Evolutionary conservation across 2,888 invertebrate species (phyloP).

Genomic region (Pycnomerus fuliginosus): DNA sequence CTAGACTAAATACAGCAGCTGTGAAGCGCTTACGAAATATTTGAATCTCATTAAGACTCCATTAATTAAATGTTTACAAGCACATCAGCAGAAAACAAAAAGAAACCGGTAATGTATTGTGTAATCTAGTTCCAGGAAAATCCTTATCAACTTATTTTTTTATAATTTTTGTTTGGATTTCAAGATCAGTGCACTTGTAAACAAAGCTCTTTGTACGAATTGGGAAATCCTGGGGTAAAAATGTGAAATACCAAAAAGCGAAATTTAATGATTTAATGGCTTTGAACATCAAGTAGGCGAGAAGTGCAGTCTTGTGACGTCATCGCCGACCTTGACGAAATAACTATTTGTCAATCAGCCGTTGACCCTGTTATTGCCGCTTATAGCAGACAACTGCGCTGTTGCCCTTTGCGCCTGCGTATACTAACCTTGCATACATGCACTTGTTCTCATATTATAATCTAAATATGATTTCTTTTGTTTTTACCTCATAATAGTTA

Average conservation of each 20-base stretch:
- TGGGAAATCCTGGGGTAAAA: conserved; percentile 3
- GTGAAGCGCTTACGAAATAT: too few species aligned
- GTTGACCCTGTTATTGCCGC: conserved; percentile 50
- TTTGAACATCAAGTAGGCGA: conserved; percentile 23
- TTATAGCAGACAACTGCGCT: conserved; percentile 33
- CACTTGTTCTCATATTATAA: conserved; percentile 28
- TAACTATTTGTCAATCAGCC: conserved; percentile 52
- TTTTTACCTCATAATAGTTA: too few species aligned
- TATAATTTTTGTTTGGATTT: neutral
- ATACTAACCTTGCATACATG: conserved; percentile 33
- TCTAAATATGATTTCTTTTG: too few species aligned
- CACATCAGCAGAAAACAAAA: too few species aligned
- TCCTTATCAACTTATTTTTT: neutral
- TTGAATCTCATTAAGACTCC: too few species aligned
- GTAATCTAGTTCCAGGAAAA: neutral
- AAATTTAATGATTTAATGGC: conserved; percentile 15
- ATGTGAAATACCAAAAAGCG: too few species aligned
- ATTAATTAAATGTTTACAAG: too few species aligned
- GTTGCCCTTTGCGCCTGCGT: conserved; percentile 25
- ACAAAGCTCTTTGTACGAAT: neutral
- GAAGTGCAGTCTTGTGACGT: conserved; percentile 42
- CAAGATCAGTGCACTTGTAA: neutral
- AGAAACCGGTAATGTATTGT: too few species aligned
- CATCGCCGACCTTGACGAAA: conserved; percentile 49
- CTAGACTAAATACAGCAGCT: too few species aligned